Percentiles rank a stretch among this genome's conserved stretches.
phyloP scores from a whole-genome alignment of 2,888 invertebrate species.

The Hyalella azteca region DNA sequence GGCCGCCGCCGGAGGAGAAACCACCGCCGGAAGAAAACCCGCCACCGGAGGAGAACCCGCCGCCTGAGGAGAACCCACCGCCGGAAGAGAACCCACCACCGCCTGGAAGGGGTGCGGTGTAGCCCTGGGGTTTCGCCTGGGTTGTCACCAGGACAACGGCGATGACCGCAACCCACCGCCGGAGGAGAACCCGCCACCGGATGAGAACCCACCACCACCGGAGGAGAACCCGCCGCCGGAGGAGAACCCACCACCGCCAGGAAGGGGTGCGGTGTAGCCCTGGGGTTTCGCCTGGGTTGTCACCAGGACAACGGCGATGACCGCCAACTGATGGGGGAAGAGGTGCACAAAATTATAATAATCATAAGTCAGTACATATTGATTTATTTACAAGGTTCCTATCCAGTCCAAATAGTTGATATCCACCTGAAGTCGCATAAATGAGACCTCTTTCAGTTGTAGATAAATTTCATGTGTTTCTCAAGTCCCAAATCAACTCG shows the following conservation, averaged over 20 bases:
- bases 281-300: neutral
- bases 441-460: too few species aligned
- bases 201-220: constrained; percentile 33
- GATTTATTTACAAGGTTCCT: too few species aligned
- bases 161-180: constrained; percentile 11
- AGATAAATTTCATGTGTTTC: too few species aligned
- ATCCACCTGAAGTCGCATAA: too few species aligned
- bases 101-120: neutral
- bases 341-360: too few species aligned
- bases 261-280: constrained; percentile 17
- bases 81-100: neutral
- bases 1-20: constrained; percentile 24
- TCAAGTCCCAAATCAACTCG: too few species aligned
- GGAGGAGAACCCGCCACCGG: constrained; percentile 30
- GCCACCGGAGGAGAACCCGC: constrained; percentile 25
- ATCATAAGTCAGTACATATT: too few species aligned
- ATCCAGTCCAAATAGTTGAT: too few species aligned
- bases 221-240: constrained; percentile 19
- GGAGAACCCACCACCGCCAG: neutral
- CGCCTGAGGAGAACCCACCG: neutral
- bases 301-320: neutral
- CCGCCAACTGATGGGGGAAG: neutral
- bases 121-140: neutral
- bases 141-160: neutral
- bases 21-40: constrained; percentile 25